Conservation (phyloP, 1,140 invertebrate genomes). For the Planococcus citri region DNA sequence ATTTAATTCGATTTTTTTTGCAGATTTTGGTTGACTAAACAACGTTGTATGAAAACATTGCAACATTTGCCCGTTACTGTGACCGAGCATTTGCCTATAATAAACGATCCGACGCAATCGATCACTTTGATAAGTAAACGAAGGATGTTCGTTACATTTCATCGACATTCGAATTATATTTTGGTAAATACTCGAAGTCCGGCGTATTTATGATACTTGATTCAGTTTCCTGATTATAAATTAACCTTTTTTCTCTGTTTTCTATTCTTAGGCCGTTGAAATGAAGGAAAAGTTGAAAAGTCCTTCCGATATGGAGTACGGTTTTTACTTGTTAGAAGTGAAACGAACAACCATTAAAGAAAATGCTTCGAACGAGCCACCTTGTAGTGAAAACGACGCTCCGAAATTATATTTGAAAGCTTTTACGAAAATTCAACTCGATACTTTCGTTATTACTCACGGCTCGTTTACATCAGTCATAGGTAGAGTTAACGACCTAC, state of each 20-base stretch:
- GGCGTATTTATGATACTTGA: no score
- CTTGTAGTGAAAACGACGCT: conserved; percentile 47
- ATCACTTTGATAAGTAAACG: conserved; percentile 61
- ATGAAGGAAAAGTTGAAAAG: conserved; percentile 66
- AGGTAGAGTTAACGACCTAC: conserved; percentile 31
- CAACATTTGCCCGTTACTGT: conserved; percentile 82
- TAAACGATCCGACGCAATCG: conserved; percentile 63
- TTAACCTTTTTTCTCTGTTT: background rate
- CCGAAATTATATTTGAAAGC: conserved; percentile 54
- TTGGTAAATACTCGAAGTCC: conserved; percentile 35
- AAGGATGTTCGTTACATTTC: conserved; percentile 72
- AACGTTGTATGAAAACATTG: conserved; percentile 84
- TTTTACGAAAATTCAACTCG: conserved; percentile 71
- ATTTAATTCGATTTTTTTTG: background rate
- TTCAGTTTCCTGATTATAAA: no score
- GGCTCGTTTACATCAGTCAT: conserved; percentile 75
- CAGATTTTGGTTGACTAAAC: conserved; percentile 79
- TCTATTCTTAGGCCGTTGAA: conserved; percentile 49
- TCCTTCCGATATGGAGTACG: conserved; percentile 68
- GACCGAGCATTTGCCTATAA: conserved; percentile 69
- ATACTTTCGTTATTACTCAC: conserved; percentile 84
- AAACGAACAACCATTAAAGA: conserved; percentile 70
- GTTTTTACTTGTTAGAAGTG: conserved; percentile 74
- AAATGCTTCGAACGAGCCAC: conserved; percentile 54
- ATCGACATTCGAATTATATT: conserved; percentile 74